These are phyloP conservation scores for Cerastis rubricosa DNA, from an alignment of 2,888 invertebrate species.

Conservation along the genomic window DNA sequence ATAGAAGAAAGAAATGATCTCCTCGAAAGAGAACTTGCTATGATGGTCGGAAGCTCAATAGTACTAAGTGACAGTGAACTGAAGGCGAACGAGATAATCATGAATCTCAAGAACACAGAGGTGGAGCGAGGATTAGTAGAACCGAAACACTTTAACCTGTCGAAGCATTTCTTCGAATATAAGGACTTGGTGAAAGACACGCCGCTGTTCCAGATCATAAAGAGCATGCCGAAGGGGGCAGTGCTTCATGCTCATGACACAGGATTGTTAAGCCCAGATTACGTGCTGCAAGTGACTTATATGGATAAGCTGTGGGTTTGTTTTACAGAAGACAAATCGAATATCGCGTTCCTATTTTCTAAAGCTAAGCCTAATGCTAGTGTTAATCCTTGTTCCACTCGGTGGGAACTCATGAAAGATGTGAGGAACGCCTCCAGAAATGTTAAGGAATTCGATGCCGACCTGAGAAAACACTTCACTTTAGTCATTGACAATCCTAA, in stretches of 20 bases:
- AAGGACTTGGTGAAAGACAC: slow-evolving; percentile 91
- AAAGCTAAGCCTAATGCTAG: slow-evolving; percentile 65
- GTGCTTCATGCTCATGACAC: slow-evolving; percentile 93
- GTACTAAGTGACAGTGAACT: slow-evolving; percentile 88
- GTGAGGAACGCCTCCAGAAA: slow-evolving; percentile 86
- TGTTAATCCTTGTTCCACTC: slow-evolving; percentile 69
- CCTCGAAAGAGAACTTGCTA: slow-evolving; percentile 85
- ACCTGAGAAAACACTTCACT: slow-evolving; percentile 89
- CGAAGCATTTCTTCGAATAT: slow-evolving; percentile 92
- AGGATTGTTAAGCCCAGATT: slow-evolving; percentile 91
- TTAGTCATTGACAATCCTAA: slow-evolving; percentile 88
- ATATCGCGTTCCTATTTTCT: slow-evolving; percentile 78
- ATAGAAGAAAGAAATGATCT: slow-evolving; percentile 82
- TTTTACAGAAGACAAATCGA: slow-evolving; percentile 70
- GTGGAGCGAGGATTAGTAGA: slow-evolving; percentile 85
- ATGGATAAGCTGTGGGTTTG: slow-evolving; percentile 91
- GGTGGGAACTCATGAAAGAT: slow-evolving; percentile 89
- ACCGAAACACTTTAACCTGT: slow-evolving; percentile 90
- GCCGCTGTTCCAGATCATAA: slow-evolving; percentile 92
- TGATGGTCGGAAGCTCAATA: slow-evolving; percentile 89
- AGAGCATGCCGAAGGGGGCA: slow-evolving; percentile 94
- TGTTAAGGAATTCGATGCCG: slow-evolving; percentile 88
- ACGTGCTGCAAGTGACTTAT: slow-evolving; percentile 92
- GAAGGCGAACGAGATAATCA: slow-evolving; percentile 90
- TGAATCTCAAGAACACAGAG: slow-evolving; percentile 90